Evolutionary conservation across 2,888 invertebrate species (phyloP).

Genomic region (Drosophila neutralis): DNA sequence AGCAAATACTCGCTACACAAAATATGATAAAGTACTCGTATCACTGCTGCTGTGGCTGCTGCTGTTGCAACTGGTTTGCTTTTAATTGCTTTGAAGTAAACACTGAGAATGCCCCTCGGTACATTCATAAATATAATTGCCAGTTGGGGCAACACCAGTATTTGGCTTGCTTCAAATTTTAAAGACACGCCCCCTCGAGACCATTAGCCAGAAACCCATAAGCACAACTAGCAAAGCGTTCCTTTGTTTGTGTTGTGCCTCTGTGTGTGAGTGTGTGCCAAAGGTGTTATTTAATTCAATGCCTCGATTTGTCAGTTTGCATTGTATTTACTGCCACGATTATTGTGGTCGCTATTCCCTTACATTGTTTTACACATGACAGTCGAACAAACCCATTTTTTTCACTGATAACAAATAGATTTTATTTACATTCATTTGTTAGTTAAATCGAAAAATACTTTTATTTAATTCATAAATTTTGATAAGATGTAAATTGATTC

Average conservation of each 20-base stretch:
- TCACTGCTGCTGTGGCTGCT: constrained; percentile 30
- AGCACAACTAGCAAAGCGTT: constrained; percentile 1
- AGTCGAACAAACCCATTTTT: background rate
- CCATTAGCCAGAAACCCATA: constrained; percentile 3
- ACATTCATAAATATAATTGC: constrained; percentile 79
- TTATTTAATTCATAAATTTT: background rate
- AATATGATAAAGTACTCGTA: constrained; percentile 73
- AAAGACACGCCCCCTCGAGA: constrained; percentile 16
- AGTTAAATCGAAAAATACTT: background rate
- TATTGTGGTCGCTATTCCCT: constrained; percentile 24
- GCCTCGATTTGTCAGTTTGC: constrained; percentile 52
- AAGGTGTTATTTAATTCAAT: constrained; percentile 49
- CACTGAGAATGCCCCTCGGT: constrained; percentile 66
- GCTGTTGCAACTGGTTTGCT: constrained; percentile 50
- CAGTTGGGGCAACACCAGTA: constrained; percentile 36
- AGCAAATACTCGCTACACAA: constrained; percentile 71
- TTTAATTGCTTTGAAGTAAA: constrained; percentile 79
- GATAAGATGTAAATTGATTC: background rate
- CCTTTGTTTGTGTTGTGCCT: constrained; percentile 15
- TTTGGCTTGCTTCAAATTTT: constrained; percentile 50
- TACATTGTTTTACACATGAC: constrained; percentile 7
- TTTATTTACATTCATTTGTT: background rate
- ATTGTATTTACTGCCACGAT: constrained; percentile 36
- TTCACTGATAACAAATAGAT: background rate
- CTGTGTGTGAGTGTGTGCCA: constrained; percentile 11